A percentile compares a stretch with the other conserved stretches of the same genome.
These are phyloP conservation scores for Drosophila obscura DNA, from an alignment of 1,140 invertebrate species.

Conservation along the genomic window DNA sequence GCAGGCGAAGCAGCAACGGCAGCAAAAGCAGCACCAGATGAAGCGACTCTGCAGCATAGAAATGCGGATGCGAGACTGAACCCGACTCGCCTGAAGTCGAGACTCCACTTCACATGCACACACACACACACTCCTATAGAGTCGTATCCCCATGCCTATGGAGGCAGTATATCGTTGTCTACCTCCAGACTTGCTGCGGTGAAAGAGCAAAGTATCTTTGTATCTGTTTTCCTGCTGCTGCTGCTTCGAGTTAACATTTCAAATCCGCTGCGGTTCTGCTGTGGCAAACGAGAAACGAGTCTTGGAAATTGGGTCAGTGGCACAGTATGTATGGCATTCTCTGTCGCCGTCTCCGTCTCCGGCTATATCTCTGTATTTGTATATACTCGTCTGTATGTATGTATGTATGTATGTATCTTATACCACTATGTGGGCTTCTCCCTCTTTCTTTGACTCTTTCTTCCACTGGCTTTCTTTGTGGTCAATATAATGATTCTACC, in stretches of 20 bases:
- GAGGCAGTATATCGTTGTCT: slow-evolving; percentile 43
- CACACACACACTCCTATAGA: slow-evolving; percentile 18
- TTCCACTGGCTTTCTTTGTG: slow-evolving; percentile 76
- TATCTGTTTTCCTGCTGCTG: slow-evolving; percentile 46
- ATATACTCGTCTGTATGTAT: slow-evolving; percentile 14
- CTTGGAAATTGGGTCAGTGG: slow-evolving; percentile 82
- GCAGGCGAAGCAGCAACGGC: slow-evolving; percentile 21
- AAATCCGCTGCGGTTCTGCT: slow-evolving; percentile 69
- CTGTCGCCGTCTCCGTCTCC: slow-evolving; percentile 39
- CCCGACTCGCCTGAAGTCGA: slow-evolving; percentile 15
- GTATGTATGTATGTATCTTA: slow-evolving; percentile 43
- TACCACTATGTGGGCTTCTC: slow-evolving; percentile 43
- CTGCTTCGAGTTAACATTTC: slow-evolving; percentile 59
- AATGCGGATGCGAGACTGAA: slow-evolving; percentile 72
- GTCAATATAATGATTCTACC: slow-evolving; percentile 77
- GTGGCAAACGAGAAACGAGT: slow-evolving; percentile 62
- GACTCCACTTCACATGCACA: slow-evolving; percentile 44
- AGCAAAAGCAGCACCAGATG: slow-evolving; percentile 36
- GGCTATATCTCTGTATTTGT: slow-evolving; percentile 49
- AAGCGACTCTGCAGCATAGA: slow-evolving; percentile 64
- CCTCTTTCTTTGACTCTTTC: slow-evolving; percentile 61
- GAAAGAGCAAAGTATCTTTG: slow-evolving; percentile 79
- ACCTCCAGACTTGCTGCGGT: slow-evolving; percentile 61
- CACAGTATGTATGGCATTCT: slow-evolving; percentile 80
- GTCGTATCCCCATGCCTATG: neutral